phyloP scores from a whole-genome alignment of 2,113 vertebrate genomes.

The Ophthalmolycus amberensis region DNA sequence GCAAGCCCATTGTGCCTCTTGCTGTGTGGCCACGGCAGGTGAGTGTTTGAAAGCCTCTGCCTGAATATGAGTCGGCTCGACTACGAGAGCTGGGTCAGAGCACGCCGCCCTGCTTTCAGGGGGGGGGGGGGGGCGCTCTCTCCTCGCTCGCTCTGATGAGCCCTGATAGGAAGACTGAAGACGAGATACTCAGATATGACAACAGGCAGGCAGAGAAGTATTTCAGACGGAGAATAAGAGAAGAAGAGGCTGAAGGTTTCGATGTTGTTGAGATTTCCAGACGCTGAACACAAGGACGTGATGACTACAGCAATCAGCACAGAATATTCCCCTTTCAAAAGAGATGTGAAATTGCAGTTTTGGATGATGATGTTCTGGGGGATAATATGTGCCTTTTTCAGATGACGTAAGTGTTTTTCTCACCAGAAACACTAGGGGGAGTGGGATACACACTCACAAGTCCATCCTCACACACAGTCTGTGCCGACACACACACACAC shows the following conservation, averaged over 20 bases:
- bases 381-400: slow-evolving; percentile 45
- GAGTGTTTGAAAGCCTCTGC: slow-evolving; percentile 70
- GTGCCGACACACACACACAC: slow-evolving; percentile 26
- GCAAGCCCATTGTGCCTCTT: slow-evolving; percentile 59
- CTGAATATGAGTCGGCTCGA: slow-evolving; percentile 60
- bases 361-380: slow-evolving; percentile 41
- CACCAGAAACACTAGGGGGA: slow-evolving; percentile 76
- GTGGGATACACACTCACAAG: slow-evolving; percentile 70
- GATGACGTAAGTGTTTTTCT: slow-evolving; percentile 80
- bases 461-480: slow-evolving; percentile 50
- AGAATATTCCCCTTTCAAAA: slow-evolving; percentile 44
- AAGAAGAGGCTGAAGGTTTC: slow-evolving; percentile 33
- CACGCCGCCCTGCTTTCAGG: slow-evolving; percentile 53
- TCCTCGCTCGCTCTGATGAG: slow-evolving; percentile 53
- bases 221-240: slow-evolving; percentile 32
- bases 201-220: slow-evolving; percentile 39
- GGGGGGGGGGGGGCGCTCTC: slow-evolving; percentile 10
- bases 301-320: slow-evolving; percentile 47
- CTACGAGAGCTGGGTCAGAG: slow-evolving; percentile 63
- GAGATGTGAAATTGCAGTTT: slow-evolving; percentile 55
- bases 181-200: slow-evolving; percentile 63
- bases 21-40: slow-evolving; percentile 60
- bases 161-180: slow-evolving; percentile 45
- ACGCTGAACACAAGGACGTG: slow-evolving; percentile 34
- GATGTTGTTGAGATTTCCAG: slow-evolving; percentile 31